Evolutionary conservation across 2,797 vertebrate species (phyloP).

Genomic region (Myotis vivesi): DNA sequence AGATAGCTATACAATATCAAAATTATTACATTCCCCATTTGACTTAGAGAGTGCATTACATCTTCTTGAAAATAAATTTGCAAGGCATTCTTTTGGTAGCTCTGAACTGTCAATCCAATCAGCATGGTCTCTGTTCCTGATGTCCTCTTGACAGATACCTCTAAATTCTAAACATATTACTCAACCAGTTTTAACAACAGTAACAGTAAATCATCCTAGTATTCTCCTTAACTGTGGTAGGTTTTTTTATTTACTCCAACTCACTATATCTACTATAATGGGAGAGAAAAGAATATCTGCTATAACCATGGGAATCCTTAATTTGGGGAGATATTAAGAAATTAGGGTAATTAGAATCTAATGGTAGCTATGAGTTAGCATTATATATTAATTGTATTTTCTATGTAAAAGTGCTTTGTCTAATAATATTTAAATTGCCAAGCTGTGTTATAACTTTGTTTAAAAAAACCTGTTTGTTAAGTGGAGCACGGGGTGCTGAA

Average conservation of each 20-base stretch:
- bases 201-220: not conserved
- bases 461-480: not conserved
- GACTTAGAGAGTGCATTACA: not conserved
- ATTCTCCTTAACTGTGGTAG: not conserved
- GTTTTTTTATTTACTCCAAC: not conserved
- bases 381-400: constrained; percentile 11
- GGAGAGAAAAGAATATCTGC: not conserved
- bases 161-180: not conserved
- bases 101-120: not conserved
- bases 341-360: not conserved
- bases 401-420: not conserved
- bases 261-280: not conserved
- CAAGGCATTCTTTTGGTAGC: not conserved
- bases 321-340: not conserved
- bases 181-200: not conserved
- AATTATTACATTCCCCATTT: not conserved
- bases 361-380: not conserved
- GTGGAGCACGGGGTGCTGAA: not conserved
- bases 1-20: not conserved
- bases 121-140: not conserved
- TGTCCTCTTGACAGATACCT: not conserved
- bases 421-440: not conserved
- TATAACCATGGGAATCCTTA: not conserved
- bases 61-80: not conserved
- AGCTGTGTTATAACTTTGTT: not conserved